phyloP scores from a whole-genome alignment of 2,797 vertebrate genomes.

The Garrulus glandarius region DNA sequence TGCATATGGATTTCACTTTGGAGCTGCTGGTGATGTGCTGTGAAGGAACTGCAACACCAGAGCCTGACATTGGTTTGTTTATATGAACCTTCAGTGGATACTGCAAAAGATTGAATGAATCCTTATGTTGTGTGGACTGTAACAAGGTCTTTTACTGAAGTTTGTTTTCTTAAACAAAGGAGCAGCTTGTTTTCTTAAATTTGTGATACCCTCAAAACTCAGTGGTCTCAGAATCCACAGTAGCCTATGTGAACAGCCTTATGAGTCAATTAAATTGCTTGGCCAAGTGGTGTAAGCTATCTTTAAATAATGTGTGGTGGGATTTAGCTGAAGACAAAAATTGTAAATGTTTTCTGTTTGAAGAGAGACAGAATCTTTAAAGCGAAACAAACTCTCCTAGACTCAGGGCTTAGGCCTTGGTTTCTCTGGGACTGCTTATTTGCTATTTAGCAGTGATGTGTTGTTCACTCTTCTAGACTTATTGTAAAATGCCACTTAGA shows the following conservation, averaged over 20 bases:
- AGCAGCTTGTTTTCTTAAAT: background rate
- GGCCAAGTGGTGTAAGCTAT: background rate
- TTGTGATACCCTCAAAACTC: background rate
- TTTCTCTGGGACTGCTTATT: background rate
- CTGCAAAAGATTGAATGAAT: slow-evolving; percentile 24
- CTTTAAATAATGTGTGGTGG: background rate
- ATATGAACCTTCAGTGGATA: background rate
- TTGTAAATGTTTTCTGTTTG: background rate
- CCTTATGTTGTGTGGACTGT: background rate
- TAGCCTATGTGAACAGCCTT: background rate
- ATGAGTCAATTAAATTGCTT: background rate
- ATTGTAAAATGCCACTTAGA: background rate
- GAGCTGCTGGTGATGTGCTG: background rate
- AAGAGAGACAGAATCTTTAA: background rate
- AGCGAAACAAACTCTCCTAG: background rate
- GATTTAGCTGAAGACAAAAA: background rate
- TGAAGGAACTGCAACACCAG: background rate
- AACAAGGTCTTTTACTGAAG: slow-evolving; percentile 16
- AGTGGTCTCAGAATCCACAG: background rate
- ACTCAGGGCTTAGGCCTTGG: background rate
- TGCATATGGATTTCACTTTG: background rate
- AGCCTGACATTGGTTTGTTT: background rate
- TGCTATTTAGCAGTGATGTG: background rate
- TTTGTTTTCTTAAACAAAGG: background rate
- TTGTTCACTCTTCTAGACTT: background rate